Base-by-base conservation (phyloP, 2,113 vertebrate genomes). In the Hyla sarda region DNA sequence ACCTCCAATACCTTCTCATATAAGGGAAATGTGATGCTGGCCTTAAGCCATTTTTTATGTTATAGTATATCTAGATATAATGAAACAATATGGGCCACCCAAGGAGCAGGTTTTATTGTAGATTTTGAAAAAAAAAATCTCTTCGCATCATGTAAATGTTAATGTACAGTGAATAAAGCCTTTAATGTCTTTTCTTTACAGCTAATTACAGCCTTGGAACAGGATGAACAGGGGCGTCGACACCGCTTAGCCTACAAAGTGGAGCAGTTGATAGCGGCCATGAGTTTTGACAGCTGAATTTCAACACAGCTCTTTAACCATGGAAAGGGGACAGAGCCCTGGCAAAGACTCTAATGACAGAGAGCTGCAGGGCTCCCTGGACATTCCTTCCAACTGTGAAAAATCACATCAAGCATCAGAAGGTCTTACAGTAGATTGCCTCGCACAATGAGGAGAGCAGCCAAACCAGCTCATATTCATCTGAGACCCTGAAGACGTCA, bases 231-330 rank as follows among this genome's bases (percentile, higher is more conserved):
- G 89, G 98, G 97, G 0, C 95, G 95, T 86, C 95, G 97, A 89
- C 98, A 99, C 92, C 93, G 96, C 34, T 91, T 99, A 91, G 95
- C 96, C 0, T 98, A 97, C 93, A 99, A 99, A 92, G 97, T 99
- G 90, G 97, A 99, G 86, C 97, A 99, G 88, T 96, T 99, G 60
- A 98, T 99, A 32, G 91, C 91, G 19, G 97, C 97, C 90, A 99
- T 99, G 98, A 97, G 97, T 85, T 90, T 97, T 0, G 98, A 99
- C 93, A 99, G 97, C 96, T 99, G 97, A 99, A 92, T 88, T 89
- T 88, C 47, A 88, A 89, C 52, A 19, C 83, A 82, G 47, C 75
- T 56, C 74, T 23, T 8, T n/a, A 7, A 41, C 89, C 88, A 89
- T 77, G 83, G 77, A 88, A 69, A 73, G 41, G 41, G 16, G 85